A percentile compares a stretch with the other conserved stretches of the same genome.
Conservation (phyloP, 2,113 vertebrate genomes). For the Sakesphorus luctuosus region DNA sequence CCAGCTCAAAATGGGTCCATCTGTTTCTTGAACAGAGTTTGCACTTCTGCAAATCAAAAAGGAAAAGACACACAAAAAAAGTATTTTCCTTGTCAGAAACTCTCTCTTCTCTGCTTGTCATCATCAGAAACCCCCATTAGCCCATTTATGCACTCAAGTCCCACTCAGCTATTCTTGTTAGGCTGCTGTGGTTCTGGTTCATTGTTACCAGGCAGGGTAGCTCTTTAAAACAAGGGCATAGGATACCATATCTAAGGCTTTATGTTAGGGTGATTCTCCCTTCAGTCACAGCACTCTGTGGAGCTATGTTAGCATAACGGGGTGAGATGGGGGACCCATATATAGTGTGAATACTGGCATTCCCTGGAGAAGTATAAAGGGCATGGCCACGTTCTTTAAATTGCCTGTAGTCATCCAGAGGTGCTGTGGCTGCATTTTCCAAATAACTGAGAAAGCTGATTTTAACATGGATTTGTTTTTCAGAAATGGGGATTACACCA, state of each 20-base stretch:
- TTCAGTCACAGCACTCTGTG: background rate
- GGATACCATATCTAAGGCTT: background rate
- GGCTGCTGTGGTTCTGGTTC: background rate
- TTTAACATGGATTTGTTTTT: background rate
- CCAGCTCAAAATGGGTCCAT: background rate
- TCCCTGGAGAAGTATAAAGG: background rate
- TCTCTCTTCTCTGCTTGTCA: background rate
- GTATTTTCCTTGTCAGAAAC: background rate
- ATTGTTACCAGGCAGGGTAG: background rate
- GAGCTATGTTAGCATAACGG: background rate
- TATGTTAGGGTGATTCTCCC: background rate
- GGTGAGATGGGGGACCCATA: background rate
- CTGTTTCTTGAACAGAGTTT: background rate
- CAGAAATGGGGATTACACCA: background rate
- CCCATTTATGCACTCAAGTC: accelerated
- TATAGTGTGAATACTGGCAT: background rate
- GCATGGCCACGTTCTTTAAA: background rate
- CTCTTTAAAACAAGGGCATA: background rate
- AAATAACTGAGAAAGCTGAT: background rate
- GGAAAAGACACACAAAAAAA: background rate
- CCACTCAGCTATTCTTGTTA: background rate
- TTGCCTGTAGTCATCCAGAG: background rate
- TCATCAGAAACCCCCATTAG: background rate
- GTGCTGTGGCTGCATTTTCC: background rate
- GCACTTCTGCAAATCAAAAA: background rate